A percentile compares a stretch with the other conserved stretches of the same genome.
Evolutionary conservation across 2,113 vertebrate species (phyloP).

Genomic region (Abramis brama): DNA sequence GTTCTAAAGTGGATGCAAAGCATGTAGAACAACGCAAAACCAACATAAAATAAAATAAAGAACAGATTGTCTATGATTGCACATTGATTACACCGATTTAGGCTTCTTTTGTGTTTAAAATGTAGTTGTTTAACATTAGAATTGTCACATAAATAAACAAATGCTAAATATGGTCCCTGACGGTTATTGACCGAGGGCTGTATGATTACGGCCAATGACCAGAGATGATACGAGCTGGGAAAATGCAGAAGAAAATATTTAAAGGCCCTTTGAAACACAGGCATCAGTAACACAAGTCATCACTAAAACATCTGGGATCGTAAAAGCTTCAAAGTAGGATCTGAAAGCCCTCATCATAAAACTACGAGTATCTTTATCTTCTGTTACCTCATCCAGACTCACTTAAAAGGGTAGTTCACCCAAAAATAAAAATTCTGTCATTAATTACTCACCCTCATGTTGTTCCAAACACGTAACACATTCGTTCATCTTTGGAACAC

Average conservation of each 20-base stretch:
- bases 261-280: not conserved
- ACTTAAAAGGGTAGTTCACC: not conserved
- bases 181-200: not conserved
- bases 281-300: not conserved
- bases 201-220: not conserved
- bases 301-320: conserved; percentile 7
- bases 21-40: not conserved
- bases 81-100: not conserved
- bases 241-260: not conserved
- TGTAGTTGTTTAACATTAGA: not conserved
- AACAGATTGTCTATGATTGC: not conserved
- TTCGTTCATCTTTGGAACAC: too few relatives aligned
- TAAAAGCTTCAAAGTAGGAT: not conserved
- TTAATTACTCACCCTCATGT: too few relatives aligned
- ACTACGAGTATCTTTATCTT: not conserved
- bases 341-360: not conserved
- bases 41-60: not conserved
- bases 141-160: conserved; percentile 25
- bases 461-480: too few relatives aligned
- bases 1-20: not conserved
- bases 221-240: not conserved
- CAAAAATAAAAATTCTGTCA: too few relatives aligned
- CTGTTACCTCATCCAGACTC: not conserved
- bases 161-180: not conserved
- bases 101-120: not conserved